phyloP scores from a whole-genome alignment of 2,797 vertebrate genomes.

The Alcedo quadribrachys region DNA sequence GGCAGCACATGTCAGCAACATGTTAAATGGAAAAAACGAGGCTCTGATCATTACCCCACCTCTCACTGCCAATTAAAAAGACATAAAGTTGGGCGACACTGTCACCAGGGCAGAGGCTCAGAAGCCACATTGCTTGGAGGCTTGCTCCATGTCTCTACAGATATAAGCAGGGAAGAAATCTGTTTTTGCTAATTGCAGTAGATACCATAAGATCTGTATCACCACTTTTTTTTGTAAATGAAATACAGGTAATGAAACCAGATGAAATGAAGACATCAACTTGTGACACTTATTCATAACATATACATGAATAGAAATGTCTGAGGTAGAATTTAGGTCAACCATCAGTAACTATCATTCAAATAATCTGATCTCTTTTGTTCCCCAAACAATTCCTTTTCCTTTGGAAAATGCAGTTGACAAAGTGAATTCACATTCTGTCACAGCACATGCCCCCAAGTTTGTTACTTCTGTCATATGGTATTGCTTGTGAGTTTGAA shows the following conservation, averaged over 20 bases:
- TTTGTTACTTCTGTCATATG: not conserved
- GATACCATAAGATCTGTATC: slow-evolving; percentile 30
- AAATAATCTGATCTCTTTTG: not conserved
- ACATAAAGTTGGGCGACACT: not conserved
- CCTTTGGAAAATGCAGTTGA: not conserved
- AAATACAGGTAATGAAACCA: slow-evolving; percentile 5
- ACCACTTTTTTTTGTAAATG: not conserved
- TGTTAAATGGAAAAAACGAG: rapidly evolving
- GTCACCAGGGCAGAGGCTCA: not conserved
- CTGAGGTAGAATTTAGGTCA: not conserved
- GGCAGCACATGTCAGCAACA: rapidly evolving
- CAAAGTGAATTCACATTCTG: not conserved
- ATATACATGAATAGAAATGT: not conserved
- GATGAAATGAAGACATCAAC: slow-evolving; percentile 22
- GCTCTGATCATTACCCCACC: not conserved
- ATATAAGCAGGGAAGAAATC: slow-evolving; percentile 13
- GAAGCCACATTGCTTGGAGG: not conserved
- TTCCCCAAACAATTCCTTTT: not conserved
- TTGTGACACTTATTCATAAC: not conserved
- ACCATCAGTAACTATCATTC: not conserved
- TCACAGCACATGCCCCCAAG: rapidly evolving
- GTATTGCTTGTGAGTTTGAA: not conserved
- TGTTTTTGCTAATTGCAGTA: slow-evolving; percentile 32
- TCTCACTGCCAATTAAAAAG: not conserved
- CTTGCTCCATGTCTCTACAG: rapidly evolving